phyloP scores from a whole-genome alignment of 1,140 invertebrate genomes.

The Aphidius ervi region DNA sequence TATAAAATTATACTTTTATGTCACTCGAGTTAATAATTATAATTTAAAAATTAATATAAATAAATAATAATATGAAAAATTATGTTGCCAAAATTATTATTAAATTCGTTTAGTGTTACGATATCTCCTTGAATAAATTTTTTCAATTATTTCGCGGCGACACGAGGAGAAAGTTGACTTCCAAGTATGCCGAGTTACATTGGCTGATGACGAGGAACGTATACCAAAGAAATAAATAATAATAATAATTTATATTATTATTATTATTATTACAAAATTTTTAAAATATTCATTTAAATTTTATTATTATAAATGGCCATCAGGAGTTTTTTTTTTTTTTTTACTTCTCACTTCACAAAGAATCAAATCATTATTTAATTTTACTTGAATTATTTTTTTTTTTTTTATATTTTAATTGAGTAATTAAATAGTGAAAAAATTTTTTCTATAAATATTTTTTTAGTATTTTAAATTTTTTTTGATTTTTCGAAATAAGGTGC shows the following conservation, averaged over 20 bases:
- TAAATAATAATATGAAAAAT: no score
- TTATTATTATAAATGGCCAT: no score
- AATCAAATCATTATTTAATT: neutral
- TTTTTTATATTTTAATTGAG: no score
- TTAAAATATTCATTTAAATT: no score
- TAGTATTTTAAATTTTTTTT: neutral
- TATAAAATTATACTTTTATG: neutral
- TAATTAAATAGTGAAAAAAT: no score
- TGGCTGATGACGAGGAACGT: slow-evolving; percentile 19
- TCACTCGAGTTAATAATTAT: neutral
- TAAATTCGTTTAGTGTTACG: slow-evolving; percentile 11
- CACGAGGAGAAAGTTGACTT: slow-evolving; percentile 38
- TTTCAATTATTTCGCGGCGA: slow-evolving; percentile 22
- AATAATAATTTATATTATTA: no score
- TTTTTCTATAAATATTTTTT: neutral
- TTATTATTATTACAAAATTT: no score
- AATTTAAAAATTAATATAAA: neutral
- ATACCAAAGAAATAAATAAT: neutral
- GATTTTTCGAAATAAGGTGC: no score
- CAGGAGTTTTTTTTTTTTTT: slow-evolving; percentile 4
- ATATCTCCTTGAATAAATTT: slow-evolving; percentile 6
- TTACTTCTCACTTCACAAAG: neutral
- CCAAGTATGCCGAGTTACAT: slow-evolving; percentile 34
- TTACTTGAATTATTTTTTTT: no score
- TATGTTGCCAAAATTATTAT: neutral